Base-by-base conservation (phyloP, 2,888 invertebrate species). In the Leucophora obtusa region DNA sequence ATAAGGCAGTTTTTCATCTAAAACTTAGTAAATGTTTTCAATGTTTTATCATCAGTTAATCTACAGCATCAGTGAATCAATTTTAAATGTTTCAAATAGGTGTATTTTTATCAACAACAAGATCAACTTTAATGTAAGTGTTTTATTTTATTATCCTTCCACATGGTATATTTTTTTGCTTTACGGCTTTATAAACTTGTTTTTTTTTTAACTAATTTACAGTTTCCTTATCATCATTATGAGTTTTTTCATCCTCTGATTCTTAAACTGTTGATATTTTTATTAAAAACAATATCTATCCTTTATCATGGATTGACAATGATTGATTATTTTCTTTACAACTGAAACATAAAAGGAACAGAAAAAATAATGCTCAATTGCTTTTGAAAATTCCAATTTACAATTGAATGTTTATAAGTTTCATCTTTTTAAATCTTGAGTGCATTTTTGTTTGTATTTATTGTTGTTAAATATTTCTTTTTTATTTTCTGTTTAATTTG, bases 321-420 rank as follows among this genome's bases (percentile, higher is more conserved):
- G 70, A 75, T 79, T 79, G 65, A 75, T 79, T 75, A 68, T 75
- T 62, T 74, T 53, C 47, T 66, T 51, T 63, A 14, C 69, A 69
- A 71, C 35, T 59, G 59, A 47, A 65, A 50, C 11, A 14, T 1
- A 53, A 53, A 10, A 35, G 15, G 2, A n/a, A 21, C n/a, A 51
- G 38, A 21, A 51, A 63, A 71, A 73, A 38, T 10, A 60, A 60
- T 68, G 38, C 63, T 51, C 73, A 53, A 53, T 63, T 63, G 58
- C 62, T 69, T 63, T 62, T 78, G 72, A 38, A 77, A 70, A 73
- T 69, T 73, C 24, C 73, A 59, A 73, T 69, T 69, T 51, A 17
- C 62, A 38, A 51, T 68, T 38, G 43, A 73, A 69, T 63, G 58
- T 51, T 56, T 79, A 59, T 62, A 62, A 63, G 43, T 69, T 69